Evolutionary conservation across 2,797 vertebrate genomes (phyloP), one percentile per base, ranked within the genome.

Genomic region (Melopsittacus undulatus): DNA sequence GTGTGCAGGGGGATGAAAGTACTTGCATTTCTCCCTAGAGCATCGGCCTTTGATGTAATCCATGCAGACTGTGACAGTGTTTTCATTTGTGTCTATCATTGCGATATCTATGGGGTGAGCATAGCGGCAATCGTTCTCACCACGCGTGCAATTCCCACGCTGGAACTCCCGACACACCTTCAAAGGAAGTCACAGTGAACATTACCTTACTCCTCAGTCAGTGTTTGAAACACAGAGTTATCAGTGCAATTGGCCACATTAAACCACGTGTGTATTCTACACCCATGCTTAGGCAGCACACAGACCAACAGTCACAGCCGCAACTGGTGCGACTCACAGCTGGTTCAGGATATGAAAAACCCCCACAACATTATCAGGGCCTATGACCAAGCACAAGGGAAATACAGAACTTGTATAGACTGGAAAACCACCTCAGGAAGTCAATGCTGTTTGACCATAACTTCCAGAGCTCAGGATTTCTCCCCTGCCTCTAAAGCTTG

Each of bases 21-120:
- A 99, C 97, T 99, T 99, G 99, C 99, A 99, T 98, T 99, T 99
- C 98, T 99, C 99, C 91, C 99, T 97, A 96, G 98, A 98, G 98
- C 99, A 99, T 97, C 99, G 99, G 73, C 99, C 99, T 98, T 99
- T 99, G 97, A 99, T 99, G 98, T 99, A 99, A 98, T 99, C 99
- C 99, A 99, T 99, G 98, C 99, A 99, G 95, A 99, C 98, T 36
- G 99, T 99, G 97, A 99, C 99, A 2, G 99, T 99, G 96, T 99
- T 99, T 97, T 99, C 99, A 32, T 98, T 99, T 96, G 98, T 98
- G 97, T 99, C 99, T 97, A 99, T 99, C 99, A 99, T 99, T 94
- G 98, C 98, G 10, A 98, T 98, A 97, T 99, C 99, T 87, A 99
- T 96, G 11, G 99, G 99, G 97, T 99, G 99, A 96, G 99, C 99